These are phyloP conservation scores for Patella pellucida DNA, from an alignment of 2,888 invertebrate species.

Conservation along the genomic window DNA sequence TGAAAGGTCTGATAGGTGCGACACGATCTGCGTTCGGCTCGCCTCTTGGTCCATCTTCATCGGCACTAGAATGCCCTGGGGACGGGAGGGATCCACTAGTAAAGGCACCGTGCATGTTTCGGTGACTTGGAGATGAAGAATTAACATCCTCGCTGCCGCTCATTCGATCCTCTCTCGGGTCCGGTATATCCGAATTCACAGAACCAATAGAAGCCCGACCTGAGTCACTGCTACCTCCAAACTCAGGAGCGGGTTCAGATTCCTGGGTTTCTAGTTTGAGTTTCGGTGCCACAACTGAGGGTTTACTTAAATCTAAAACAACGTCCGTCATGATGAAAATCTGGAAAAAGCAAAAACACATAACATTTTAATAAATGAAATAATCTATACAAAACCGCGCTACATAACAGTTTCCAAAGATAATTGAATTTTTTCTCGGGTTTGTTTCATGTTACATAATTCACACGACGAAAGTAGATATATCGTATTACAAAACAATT, in stretches of 20 bases:
- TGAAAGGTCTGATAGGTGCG: constrained; percentile 47
- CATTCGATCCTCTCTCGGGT: constrained; percentile 2
- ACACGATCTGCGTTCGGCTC: constrained; percentile 21
- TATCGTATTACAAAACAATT: too few species aligned
- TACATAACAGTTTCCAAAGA: too few species aligned
- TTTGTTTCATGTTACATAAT: too few species aligned
- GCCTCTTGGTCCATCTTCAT: constrained; percentile 15
- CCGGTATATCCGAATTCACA: constrained; percentile 18
- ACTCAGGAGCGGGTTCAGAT: constrained; percentile 14
- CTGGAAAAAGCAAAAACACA: not conserved
- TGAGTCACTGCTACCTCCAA: constrained; percentile 26
- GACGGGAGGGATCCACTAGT: not conserved
- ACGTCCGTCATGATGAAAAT: constrained; percentile 42
- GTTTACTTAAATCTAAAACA: constrained; percentile 45
- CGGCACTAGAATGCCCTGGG: constrained; percentile 7
- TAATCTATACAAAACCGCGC: not conserved
- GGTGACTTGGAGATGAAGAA: constrained; percentile 5
- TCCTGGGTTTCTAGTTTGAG: constrained; percentile 39
- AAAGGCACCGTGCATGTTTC: not conserved
- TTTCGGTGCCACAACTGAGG: constrained; percentile 34
- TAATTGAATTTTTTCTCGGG: too few species aligned
- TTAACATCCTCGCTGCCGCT: not conserved
- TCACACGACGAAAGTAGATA: too few species aligned
- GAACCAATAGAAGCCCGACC: constrained; percentile 36
- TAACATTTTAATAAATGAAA: not conserved